A percentile compares a stretch with the other conserved stretches of the same genome.
Evolutionary conservation across 2,888 invertebrate species (phyloP).

Genomic region (Leptinotarsa tumamoca): DNA sequence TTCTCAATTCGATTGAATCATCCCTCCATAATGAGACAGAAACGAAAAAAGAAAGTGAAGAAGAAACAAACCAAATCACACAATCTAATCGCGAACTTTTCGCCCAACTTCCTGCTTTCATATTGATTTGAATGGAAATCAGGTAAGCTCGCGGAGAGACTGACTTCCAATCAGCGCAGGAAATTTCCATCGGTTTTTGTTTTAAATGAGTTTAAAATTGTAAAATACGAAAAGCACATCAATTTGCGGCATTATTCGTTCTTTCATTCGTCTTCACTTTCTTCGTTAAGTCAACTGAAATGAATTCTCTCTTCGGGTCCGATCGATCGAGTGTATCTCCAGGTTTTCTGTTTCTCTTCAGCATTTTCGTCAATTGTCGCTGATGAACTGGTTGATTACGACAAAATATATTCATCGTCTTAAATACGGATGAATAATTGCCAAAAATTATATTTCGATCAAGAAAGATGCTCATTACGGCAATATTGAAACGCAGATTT

Average conservation of each 20-base stretch:
- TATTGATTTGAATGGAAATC: constrained; percentile 30
- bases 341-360: background rate
- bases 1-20: background rate
- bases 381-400: background rate
- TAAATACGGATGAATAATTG: too few relatives aligned
- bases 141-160: constrained; percentile 21
- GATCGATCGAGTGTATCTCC: background rate
- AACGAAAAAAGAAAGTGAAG: constrained; percentile 13
- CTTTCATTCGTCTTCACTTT: constrained; percentile 29
- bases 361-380: background rate
- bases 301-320: background rate
- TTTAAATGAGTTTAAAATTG: constrained; percentile 35
- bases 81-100: constrained; percentile 23
- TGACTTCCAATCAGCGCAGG: constrained; percentile 31
- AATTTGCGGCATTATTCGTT: constrained; percentile 34
- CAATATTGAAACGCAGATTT: too few relatives aligned
- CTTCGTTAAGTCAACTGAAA: constrained; percentile 22
- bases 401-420: background rate
- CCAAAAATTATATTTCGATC: too few relatives aligned
- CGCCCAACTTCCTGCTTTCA: constrained; percentile 20
- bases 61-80: constrained; percentile 25
- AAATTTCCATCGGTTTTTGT: constrained; percentile 35
- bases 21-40: background rate
- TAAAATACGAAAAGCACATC: constrained; percentile 35
- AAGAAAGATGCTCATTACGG: too few relatives aligned